Evolutionary conservation across 2,888 invertebrate genomes (phyloP).

Genomic region (Cremastobaeus sp.): DNA sequence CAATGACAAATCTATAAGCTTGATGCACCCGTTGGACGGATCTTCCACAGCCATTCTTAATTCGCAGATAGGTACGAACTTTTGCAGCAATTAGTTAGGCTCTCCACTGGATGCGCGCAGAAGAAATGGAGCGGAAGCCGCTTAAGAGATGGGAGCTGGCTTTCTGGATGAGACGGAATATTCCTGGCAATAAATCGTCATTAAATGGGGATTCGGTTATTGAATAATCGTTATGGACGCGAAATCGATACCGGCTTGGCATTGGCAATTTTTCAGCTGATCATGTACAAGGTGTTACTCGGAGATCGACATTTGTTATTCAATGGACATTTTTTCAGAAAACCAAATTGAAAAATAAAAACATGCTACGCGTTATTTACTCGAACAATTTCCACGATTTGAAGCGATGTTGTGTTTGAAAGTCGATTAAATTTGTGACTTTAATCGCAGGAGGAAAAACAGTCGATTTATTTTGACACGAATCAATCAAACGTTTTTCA

Average conservation of each 20-base stretch:
- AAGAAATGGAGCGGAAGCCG: slow-evolving; percentile 10
- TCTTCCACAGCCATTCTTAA: background rate
- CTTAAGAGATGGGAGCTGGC: background rate
- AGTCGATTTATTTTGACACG: no score
- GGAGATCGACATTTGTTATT: no score
- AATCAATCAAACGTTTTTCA: no score
- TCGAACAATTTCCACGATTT: no score
- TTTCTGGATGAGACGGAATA: background rate
- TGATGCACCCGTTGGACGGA: slow-evolving; percentile 18
- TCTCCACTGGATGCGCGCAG: background rate
- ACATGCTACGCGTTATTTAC: no score
- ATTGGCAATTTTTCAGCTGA: background rate
- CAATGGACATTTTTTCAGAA: no score
- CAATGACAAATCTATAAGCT: slow-evolving; percentile 42
- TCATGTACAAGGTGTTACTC: no score
- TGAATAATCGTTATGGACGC: no score
- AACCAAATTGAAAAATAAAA: no score
- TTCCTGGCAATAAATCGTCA: slow-evolving; percentile 5
- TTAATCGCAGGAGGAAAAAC: no score
- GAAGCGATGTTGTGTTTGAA: no score
- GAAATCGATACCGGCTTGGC: background rate
- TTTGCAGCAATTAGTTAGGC: slow-evolving; percentile 30
- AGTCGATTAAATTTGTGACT: no score
- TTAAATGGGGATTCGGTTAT: background rate
- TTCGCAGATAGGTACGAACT: slow-evolving; percentile 4